phyloP scores from a whole-genome alignment of 1,140 invertebrate genomes.

The Akabosia matsudoensis region DNA sequence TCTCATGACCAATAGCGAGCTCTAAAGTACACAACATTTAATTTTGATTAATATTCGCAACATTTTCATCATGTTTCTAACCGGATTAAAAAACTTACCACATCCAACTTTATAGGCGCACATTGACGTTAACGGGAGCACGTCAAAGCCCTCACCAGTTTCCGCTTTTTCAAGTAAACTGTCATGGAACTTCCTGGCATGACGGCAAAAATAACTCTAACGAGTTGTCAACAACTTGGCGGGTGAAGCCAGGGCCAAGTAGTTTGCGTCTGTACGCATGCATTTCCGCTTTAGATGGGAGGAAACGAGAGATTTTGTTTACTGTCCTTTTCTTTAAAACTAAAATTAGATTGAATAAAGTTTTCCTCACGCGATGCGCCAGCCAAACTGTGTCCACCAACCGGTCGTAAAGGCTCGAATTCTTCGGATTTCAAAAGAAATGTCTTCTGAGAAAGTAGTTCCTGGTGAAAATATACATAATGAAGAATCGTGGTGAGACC shows the following conservation, averaged over 20 bases:
- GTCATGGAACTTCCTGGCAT: background rate
- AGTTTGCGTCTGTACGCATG: background rate
- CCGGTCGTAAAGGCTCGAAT: background rate
- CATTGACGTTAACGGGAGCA: background rate
- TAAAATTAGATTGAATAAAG: background rate
- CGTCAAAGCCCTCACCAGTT: background rate
- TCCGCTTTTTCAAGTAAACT: background rate
- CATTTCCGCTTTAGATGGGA: background rate
- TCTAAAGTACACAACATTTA: background rate
- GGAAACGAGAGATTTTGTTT: too few relatives aligned
- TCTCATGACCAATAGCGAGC: background rate
- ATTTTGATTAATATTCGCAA: background rate
- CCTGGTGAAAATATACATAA: background rate
- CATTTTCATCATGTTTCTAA: background rate
- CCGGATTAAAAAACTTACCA: background rate
- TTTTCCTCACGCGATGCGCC: background rate
- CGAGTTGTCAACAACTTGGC: background rate
- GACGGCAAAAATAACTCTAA: background rate
- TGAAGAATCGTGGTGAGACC: background rate
- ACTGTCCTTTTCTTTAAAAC: background rate
- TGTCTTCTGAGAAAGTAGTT: background rate
- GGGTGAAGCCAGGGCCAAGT: background rate
- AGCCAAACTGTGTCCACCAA: background rate
- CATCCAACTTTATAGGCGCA: background rate
- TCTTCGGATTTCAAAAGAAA: slow-evolving; percentile 14